Percentiles rank a stretch among this genome's conserved stretches.
These are phyloP conservation scores for Drosophila ogumai DNA, from an alignment of 1,140 invertebrate species.

Conservation along the genomic window DNA sequence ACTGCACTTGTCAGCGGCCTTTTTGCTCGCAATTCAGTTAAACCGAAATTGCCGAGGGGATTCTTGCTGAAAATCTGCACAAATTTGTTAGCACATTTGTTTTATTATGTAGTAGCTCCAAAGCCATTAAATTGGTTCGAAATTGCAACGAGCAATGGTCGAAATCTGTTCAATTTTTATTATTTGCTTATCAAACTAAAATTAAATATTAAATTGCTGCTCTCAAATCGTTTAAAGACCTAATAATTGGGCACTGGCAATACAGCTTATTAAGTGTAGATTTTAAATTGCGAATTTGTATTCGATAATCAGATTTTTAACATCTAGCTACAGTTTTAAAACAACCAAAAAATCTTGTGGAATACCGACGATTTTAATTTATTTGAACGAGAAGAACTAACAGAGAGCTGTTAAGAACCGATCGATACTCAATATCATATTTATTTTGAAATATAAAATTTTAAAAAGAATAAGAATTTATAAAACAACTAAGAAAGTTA, in stretches of 20 bases:
- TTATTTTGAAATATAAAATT: no score
- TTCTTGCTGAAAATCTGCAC: slow-evolving; percentile 56
- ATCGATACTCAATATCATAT: no score
- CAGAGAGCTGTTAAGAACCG: no score
- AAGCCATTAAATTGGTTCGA: slow-evolving; percentile 30
- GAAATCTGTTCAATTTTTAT: slow-evolving; percentile 14
- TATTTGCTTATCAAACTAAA: slow-evolving; percentile 5
- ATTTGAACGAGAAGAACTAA: no score
- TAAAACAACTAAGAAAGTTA: no score
- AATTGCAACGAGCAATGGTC: slow-evolving; percentile 11
- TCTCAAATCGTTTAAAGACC: not conserved
- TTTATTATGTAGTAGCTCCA: slow-evolving; percentile 24
- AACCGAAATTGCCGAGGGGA: slow-evolving; percentile 49
- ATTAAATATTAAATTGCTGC: not conserved
- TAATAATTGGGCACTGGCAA: not conserved
- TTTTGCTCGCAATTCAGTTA: slow-evolving; percentile 28
- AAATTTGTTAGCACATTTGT: slow-evolving; percentile 44
- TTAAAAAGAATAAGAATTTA: no score
- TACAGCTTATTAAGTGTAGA: not conserved
- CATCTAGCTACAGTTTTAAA: not conserved
- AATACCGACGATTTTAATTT: no score
- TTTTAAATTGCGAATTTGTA: not conserved
- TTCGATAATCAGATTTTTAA: not conserved
- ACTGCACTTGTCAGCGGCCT: slow-evolving; percentile 23
- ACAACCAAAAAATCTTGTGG: no score